Evolutionary conservation across 2,888 invertebrate species (phyloP), one percentile per base, ranked within the genome.

Genomic region (Diachrysia chrysitis): DNA sequence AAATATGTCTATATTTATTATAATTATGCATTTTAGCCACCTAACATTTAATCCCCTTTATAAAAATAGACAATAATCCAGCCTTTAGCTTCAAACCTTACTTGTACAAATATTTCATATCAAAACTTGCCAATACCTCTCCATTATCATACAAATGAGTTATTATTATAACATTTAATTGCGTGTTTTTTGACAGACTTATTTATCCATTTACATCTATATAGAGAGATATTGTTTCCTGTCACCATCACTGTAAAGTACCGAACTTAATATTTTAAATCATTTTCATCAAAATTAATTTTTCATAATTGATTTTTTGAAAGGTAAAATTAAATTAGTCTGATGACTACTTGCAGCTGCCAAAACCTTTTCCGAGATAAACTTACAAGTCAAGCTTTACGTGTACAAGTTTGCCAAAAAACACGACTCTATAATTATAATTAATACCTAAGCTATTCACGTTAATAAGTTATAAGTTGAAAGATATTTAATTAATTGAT

Each of bases 11-110:
- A 83, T 82, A 71, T 84, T 85, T 82, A 79, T 84, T 81, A 85
- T 60, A 79, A 87, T 88, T 89, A 90, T 92, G 92, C 90, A 89
- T 87, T 90, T 90, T 91, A 93, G 92, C 93, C 93, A 93, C 92
- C 87, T 91, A 93, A 93, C 92, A 91, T 90, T 86, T 85, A 83
- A 82, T 82, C 88, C 89, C 87, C 89, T 76, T 90, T 93, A 93
- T 83, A 93, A 93, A 93, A 93, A 93, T 93, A 93, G 89, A 90
- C 87, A 89, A 84, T 86, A 87, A 84, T 83, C 86, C 85, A 86
- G 83, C 86, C 86, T 85, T 85, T 73, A 77, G 76, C 78, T 76
- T 83, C 84, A 69, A 76, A 72, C 83, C 84, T 83, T 79, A 71
- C 83, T 86, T 85, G 84, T 89, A 92, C 90, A 91, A 87, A 89